Evolutionary conservation across 2,113 vertebrate species (phyloP).

Genomic region (Oncorhynchus nerka): DNA sequence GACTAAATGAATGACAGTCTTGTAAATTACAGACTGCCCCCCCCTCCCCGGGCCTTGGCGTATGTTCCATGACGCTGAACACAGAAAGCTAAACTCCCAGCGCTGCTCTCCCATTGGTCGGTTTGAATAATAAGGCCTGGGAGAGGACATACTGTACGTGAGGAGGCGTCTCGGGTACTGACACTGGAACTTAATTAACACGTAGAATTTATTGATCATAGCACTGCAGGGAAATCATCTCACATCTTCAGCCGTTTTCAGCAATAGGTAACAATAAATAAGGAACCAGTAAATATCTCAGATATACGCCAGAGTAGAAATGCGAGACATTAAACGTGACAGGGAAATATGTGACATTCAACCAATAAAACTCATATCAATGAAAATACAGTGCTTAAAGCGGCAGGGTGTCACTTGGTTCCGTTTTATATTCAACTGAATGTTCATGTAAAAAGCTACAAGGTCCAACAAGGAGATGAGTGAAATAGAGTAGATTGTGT

Average conservation of each 20-base stretch:
- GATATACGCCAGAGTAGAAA: slow-evolving; percentile 32
- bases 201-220: slow-evolving; percentile 73
- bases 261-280: slow-evolving; percentile 43
- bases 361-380: slow-evolving; percentile 44
- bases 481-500: neutral
- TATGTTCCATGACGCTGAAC: slow-evolving; percentile 29
- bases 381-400: slow-evolving; percentile 17
- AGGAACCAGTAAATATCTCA: slow-evolving; percentile 49
- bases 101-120: slow-evolving; percentile 20
- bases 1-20: slow-evolving; percentile 47
- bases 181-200: slow-evolving; percentile 72
- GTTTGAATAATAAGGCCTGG: slow-evolving; percentile 28
- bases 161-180: slow-evolving; percentile 56
- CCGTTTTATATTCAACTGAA: neutral
- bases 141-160: slow-evolving; percentile 18
- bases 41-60: neutral
- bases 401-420: too few relatives aligned
- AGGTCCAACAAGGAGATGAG: neutral
- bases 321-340: slow-evolving; percentile 42
- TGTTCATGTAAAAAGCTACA: neutral
- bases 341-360: slow-evolving; percentile 35
- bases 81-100: neutral
- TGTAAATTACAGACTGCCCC: slow-evolving; percentile 47
- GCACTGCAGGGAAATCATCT: slow-evolving; percentile 64
- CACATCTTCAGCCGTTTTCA: slow-evolving; percentile 57